These are phyloP conservation scores for Eulemur albifrons DNA, from an alignment of 2,797 vertebrate genomes.

Conservation along the genomic window DNA sequence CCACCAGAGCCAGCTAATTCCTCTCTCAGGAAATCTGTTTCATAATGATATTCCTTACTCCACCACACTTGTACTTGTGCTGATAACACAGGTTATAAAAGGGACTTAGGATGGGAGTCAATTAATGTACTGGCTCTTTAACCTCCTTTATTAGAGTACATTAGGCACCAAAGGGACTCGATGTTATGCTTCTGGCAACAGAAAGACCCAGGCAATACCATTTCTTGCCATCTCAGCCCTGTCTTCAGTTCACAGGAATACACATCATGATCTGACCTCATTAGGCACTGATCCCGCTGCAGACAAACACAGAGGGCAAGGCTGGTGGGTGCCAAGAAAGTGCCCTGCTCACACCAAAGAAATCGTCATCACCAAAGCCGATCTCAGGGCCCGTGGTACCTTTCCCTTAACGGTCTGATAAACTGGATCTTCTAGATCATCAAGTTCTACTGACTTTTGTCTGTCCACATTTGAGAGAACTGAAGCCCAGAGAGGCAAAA, in stretches of 20 bases:
- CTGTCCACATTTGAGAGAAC: not conserved
- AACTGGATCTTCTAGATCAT: not conserved
- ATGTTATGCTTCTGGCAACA: constrained; percentile 81
- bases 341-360: not conserved
- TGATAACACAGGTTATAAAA: constrained; percentile 90
- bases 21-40: constrained; percentile 90
- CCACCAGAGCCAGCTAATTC: constrained; percentile 88
- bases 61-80: constrained; percentile 86
- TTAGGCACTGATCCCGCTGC: constrained; percentile 78
- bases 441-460: not conserved
- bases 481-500: not conserved
- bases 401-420: not conserved
- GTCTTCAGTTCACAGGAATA: constrained; percentile 69
- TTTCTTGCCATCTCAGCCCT: constrained; percentile 78
- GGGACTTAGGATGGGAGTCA: constrained; percentile 84
- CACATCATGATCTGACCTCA: constrained; percentile 76
- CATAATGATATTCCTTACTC: constrained; percentile 88
- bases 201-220: constrained; percentile 76
- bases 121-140: constrained; percentile 87
- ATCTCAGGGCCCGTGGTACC: not conserved
- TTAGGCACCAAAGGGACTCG: constrained; percentile 76
- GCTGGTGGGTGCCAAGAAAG: not conserved
- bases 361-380: not conserved
- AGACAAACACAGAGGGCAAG: not conserved
- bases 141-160: constrained; percentile 86